Percentiles rank a stretch among this genome's conserved stretches.
Evolutionary conservation across 1,140 invertebrate genomes (phyloP).

Genomic region (Saxidomus purpurata): DNA sequence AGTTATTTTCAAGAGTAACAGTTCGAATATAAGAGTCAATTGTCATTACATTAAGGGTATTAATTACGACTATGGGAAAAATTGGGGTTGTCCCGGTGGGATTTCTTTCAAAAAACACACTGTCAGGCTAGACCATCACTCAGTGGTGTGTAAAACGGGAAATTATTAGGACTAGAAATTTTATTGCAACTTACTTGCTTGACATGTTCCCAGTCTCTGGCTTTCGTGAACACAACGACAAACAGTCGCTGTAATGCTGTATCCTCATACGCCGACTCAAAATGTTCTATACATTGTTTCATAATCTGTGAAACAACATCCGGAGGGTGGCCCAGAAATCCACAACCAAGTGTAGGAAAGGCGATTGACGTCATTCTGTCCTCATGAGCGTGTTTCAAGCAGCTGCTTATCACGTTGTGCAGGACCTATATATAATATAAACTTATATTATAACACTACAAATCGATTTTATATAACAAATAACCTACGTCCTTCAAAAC

Average conservation of each 20-base stretch:
- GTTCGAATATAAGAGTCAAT: no score
- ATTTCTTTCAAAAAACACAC: no score
- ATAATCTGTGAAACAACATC: conserved; percentile 63
- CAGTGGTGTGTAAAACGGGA: no score
- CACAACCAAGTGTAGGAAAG: conserved; percentile 69
- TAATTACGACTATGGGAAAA: no score
- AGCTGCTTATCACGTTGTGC: neutral
- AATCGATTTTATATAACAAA: no score
- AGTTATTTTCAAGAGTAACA: no score
- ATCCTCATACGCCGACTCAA: neutral
- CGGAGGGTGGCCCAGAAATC: conserved; percentile 60
- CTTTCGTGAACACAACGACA: conserved; percentile 38
- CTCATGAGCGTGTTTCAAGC: conserved; percentile 20
- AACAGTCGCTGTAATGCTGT: conserved; percentile 28
- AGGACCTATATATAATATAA: conserved; percentile 28
- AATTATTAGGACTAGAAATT: no score
- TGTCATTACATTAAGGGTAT: no score
- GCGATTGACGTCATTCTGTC: conserved; percentile 60
- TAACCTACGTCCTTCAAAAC: no score
- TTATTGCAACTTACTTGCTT: conserved; percentile 18
- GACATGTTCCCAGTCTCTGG: conserved; percentile 30
- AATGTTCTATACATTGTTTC: conserved; percentile 40
- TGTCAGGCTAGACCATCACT: no score
- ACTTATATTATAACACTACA: no score
- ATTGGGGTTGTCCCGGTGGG: no score